These are phyloP conservation scores for Zoanthus gigantus DNA, from an alignment of 92 coral and sea anemone species.

Conservation along the genomic window DNA sequence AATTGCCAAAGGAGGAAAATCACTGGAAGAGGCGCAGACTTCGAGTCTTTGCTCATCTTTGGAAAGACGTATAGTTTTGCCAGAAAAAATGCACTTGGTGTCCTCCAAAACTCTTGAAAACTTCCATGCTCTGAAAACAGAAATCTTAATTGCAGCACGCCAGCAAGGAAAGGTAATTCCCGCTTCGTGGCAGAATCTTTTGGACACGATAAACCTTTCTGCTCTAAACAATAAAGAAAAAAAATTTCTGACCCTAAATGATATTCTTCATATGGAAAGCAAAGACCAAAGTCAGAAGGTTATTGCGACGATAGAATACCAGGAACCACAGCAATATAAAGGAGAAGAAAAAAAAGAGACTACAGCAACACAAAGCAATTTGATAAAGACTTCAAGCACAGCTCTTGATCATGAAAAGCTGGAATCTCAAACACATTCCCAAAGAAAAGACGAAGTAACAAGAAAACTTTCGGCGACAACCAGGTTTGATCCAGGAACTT, in stretches of 20 bases:
- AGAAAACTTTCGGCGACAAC: constrained; percentile 14
- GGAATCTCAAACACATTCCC: not conserved
- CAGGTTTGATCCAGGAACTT: constrained; percentile 19
- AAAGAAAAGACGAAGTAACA: not conserved
- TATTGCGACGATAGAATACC: not conserved
- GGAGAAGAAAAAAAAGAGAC: not conserved
- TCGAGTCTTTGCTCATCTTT: constrained; percentile 23
- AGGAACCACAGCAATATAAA: not conserved
- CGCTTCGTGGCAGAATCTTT: constrained; percentile 56
- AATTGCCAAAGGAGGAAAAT: not conserved
- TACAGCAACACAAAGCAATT: not conserved
- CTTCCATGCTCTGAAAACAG: constrained; percentile 36
- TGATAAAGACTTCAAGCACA: constrained; percentile 8
- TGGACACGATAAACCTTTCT: constrained; percentile 51
- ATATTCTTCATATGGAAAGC: constrained; percentile 39
- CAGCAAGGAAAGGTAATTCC: constrained; percentile 67
- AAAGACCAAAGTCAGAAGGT: not conserved
- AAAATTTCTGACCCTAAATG: constrained; percentile 58
- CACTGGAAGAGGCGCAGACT: not conserved
- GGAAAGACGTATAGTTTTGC: constrained; percentile 46
- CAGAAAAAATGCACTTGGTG: constrained; percentile 55
- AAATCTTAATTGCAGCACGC: constrained; percentile 54
- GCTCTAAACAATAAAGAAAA: constrained; percentile 29
- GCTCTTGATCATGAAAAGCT: not conserved
- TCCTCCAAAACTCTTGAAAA: constrained; percentile 69